Percentiles rank a stretch among this genome's conserved stretches.
phyloP scores from a whole-genome alignment of 2,888 invertebrate species.

The Cheilosia variabilis region DNA sequence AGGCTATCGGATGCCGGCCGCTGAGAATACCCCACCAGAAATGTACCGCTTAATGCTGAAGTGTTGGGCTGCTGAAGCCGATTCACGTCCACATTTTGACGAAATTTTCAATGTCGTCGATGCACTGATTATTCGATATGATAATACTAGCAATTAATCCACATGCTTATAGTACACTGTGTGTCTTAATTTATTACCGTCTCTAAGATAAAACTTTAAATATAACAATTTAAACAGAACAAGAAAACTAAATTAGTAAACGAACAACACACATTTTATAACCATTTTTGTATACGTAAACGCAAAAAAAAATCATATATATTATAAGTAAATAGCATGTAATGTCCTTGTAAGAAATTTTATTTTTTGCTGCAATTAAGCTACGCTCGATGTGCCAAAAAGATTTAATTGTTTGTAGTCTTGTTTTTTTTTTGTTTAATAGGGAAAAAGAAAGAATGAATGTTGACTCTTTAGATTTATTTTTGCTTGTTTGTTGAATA shows the following conservation, averaged over 20 bases:
- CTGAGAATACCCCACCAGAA: slow-evolving; percentile 93
- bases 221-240: slow-evolving; percentile 6
- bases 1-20: slow-evolving; percentile 97
- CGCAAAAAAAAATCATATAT: slow-evolving; percentile 23
- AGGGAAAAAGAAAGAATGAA: slow-evolving; percentile 35
- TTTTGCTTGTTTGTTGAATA: slow-evolving; percentile 37
- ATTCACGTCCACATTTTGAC: slow-evolving; percentile 95
- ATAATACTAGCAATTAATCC: slow-evolving; percentile 78
- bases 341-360: slow-evolving; percentile 27
- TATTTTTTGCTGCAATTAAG: slow-evolving; percentile 37
- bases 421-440: slow-evolving; percentile 20
- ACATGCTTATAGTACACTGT: slow-evolving; percentile 46
- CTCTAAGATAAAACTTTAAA: slow-evolving; percentile 29
- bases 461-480: slow-evolving; percentile 24
- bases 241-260: slow-evolving; percentile 29
- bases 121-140: slow-evolving; percentile 84
- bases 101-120: slow-evolving; percentile 93
- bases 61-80: slow-evolving; percentile 97
- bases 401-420: slow-evolving; percentile 32
- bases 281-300: slow-evolving; percentile 55
- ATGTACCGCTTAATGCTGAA: slow-evolving; percentile 95
- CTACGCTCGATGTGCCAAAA: slow-evolving; percentile 69
- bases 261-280: slow-evolving; percentile 53
- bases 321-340: slow-evolving; percentile 23
- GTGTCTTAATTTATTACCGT: slow-evolving; percentile 73